A percentile compares a stretch with the other conserved stretches of the same genome.
These are phyloP conservation scores for Ornithoptera priamus DNA, from an alignment of 2,888 invertebrate genomes.

Conservation along the genomic window DNA sequence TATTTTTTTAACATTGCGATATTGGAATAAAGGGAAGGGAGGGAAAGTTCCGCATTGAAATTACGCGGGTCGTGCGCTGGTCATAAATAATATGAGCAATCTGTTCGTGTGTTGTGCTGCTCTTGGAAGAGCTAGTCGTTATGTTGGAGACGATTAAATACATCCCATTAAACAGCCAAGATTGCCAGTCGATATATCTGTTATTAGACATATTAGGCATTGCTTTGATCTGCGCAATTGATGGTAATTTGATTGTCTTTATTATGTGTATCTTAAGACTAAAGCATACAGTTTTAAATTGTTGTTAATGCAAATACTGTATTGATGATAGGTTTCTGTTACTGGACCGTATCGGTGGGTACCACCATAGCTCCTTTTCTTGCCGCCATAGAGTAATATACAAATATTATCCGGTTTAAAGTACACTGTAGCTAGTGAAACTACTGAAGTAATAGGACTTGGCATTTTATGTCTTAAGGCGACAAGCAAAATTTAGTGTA, in stretches of 20 bases:
- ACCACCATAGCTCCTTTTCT: too few relatives aligned
- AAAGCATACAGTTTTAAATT: too few relatives aligned
- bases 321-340: too few relatives aligned
- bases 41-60: slow-evolving; percentile 69
- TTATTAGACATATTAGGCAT: slow-evolving; percentile 23
- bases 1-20: slow-evolving; percentile 76
- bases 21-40: slow-evolving; percentile 71
- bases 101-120: slow-evolving; percentile 53
- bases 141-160: slow-evolving; percentile 35
- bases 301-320: too few relatives aligned
- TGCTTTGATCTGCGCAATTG: slow-evolving; percentile 16
- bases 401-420: too few relatives aligned
- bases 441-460: too few relatives aligned
- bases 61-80: slow-evolving; percentile 66
- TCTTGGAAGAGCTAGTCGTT: slow-evolving; percentile 32
- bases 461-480: too few relatives aligned
- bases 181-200: slow-evolving; percentile 13
- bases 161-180: slow-evolving; percentile 37
- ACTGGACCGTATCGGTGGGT: too few relatives aligned
- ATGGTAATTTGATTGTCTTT: neutral
- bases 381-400: too few relatives aligned
- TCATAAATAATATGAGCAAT: slow-evolving; percentile 77
- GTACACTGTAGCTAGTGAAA: too few relatives aligned
- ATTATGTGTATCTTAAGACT: neutral
- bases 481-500: too few relatives aligned